Evolutionary conservation across 2,888 invertebrate genomes (phyloP).

Genomic region (Tetragonula carbonaria): DNA sequence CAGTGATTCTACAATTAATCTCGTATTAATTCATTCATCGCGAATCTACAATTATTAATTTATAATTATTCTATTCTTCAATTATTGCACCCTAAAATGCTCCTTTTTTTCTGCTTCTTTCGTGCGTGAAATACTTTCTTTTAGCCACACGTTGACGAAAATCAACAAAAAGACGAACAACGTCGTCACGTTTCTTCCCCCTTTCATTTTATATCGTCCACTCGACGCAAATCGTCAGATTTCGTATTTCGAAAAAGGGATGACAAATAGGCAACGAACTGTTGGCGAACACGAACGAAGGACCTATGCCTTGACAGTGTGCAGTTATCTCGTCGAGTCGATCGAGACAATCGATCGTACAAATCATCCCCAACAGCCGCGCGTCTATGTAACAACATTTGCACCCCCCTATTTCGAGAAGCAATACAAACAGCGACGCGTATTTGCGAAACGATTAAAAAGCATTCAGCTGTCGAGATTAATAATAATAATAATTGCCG

Average conservation of each 20-base stretch:
- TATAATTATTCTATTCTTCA: too few relatives aligned
- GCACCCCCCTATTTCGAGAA: background rate
- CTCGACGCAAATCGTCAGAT: background rate
- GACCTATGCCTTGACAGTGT: background rate
- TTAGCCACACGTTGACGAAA: too few relatives aligned
- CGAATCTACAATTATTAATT: too few relatives aligned
- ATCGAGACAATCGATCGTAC: background rate
- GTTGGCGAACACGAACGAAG: background rate
- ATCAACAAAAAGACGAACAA: too few relatives aligned
- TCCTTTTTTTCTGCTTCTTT: too few relatives aligned
- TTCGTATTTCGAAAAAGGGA: background rate
- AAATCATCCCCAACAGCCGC: background rate
- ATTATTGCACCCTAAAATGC: too few relatives aligned
- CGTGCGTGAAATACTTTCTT: background rate
- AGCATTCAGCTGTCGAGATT: conserved; percentile 9
- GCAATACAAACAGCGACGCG: background rate
- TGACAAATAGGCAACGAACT: background rate
- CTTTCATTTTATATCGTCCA: background rate
- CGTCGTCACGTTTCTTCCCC: background rate
- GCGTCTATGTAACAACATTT: background rate
- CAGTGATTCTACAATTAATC: too few relatives aligned
- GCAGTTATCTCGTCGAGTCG: too few relatives aligned
- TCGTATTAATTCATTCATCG: too few relatives aligned
- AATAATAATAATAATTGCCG: conserved; percentile 21
- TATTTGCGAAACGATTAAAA: conserved; percentile 12